These are phyloP conservation scores for Dioctria rufipes DNA, from an alignment of 2,888 invertebrate genomes.

Conservation along the genomic window DNA sequence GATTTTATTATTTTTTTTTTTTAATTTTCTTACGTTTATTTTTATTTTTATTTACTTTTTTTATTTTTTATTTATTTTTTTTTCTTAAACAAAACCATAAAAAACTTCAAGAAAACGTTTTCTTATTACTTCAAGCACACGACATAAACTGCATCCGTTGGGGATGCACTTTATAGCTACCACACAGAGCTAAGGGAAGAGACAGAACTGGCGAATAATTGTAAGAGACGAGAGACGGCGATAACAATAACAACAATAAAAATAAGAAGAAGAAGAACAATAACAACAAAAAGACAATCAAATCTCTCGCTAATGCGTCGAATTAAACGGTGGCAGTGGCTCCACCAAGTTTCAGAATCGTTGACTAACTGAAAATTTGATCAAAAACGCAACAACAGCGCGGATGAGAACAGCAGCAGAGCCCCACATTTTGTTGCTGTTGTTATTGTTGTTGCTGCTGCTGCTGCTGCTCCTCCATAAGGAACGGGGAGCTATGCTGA, in stretches of 20 bases:
- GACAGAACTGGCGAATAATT: slow-evolving; percentile 29
- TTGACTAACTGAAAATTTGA: slow-evolving; percentile 56
- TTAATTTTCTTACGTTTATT: neutral
- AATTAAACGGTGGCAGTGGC: slow-evolving; percentile 40
- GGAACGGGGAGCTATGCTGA: slow-evolving; percentile 49
- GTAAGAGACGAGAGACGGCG: slow-evolving; percentile 6
- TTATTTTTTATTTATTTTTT: neutral
- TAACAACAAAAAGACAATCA: slow-evolving; percentile 18
- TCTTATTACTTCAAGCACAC: slow-evolving; percentile 39
- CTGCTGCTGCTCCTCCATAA: slow-evolving; percentile 20
- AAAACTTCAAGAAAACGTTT: neutral
- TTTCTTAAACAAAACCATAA: neutral
- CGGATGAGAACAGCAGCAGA: neutral
- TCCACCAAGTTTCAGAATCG: slow-evolving; percentile 55
- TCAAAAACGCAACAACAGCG: slow-evolving; percentile 47
- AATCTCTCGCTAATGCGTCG: slow-evolving; percentile 50
- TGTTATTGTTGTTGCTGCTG: no score
- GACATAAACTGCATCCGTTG: slow-evolving; percentile 44
- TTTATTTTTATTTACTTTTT: neutral
- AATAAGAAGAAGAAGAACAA: no score
- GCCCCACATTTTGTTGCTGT: no score
- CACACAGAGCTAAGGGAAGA: neutral
- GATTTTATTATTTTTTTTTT: slow-evolving; percentile 3
- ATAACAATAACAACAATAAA: no score
- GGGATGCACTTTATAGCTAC: slow-evolving; percentile 33